Percentiles rank a stretch among this genome's conserved stretches.
Evolutionary conservation across 64 coral and sea anemone species (phyloP).

Genomic region (Pocillopora damicornis): DNA sequence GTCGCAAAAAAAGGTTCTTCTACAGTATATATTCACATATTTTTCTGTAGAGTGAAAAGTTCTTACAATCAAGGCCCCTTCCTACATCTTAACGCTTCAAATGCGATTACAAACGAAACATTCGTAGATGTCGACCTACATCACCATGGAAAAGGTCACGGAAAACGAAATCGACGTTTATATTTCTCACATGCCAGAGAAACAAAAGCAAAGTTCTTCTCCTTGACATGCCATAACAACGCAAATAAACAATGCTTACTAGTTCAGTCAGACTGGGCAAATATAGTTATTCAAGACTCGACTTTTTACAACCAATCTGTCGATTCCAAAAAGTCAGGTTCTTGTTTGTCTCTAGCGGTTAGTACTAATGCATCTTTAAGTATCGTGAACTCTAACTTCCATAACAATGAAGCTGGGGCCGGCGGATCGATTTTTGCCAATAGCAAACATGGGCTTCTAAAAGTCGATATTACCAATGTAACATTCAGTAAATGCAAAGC

Average conservation of each 20-base stretch:
- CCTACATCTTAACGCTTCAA: neutral
- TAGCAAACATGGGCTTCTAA: neutral
- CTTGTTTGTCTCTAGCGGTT: neutral
- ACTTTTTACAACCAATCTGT: neutral
- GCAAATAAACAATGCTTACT: neutral
- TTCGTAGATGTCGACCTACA: neutral
- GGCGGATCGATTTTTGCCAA: neutral
- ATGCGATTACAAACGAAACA: neutral
- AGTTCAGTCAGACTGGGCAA: neutral
- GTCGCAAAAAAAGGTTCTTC: neutral
- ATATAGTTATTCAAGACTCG: neutral
- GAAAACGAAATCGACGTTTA: neutral
- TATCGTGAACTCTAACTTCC: neutral
- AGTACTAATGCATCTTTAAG: neutral
- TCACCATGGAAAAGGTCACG: neutral
- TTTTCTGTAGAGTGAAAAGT: neutral
- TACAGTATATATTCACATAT: neutral
- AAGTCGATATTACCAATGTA: neutral
- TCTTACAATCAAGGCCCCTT: neutral
- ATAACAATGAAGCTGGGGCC: neutral
- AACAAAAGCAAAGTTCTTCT: neutral
- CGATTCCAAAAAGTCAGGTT: neutral
- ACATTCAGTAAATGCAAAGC: neutral
- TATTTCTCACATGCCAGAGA: neutral
- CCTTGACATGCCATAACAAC: neutral